These are phyloP conservation scores for Epinotia nisella DNA, from an alignment of 2,888 invertebrate genomes.

Conservation along the genomic window DNA sequence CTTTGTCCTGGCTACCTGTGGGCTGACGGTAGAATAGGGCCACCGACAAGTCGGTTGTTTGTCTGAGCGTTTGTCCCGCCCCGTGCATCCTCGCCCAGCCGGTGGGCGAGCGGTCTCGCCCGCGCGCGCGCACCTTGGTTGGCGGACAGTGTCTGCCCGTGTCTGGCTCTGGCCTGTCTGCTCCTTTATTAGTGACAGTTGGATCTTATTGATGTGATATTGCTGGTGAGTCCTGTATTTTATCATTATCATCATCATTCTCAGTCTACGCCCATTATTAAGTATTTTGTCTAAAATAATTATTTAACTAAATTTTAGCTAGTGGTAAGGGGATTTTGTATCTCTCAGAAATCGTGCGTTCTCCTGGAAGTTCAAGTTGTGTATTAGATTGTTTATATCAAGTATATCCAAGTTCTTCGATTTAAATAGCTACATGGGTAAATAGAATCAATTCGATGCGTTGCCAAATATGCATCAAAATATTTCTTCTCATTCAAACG, in stretches of 20 bases:
- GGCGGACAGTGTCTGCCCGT: slow-evolving; percentile 25
- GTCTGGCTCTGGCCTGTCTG: slow-evolving; percentile 14
- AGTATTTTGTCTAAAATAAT: too few species aligned
- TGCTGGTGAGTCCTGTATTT: slow-evolving; percentile 4
- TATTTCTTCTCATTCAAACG: background rate
- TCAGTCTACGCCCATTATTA: too few species aligned
- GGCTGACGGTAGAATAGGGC: too few species aligned
- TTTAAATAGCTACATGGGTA: background rate
- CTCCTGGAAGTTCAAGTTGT: background rate
- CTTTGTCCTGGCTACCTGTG: too few species aligned
- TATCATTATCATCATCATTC: background rate
- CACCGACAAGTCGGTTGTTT: too few species aligned
- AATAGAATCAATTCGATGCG: background rate
- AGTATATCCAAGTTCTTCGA: background rate
- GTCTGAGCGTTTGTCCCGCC: slow-evolving; percentile 22
- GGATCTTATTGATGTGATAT: slow-evolving; percentile 11
- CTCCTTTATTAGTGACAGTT: background rate
- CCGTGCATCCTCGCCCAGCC: background rate
- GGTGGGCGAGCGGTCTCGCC: slow-evolving; percentile 36
- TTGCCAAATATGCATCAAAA: background rate
- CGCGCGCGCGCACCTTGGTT: slow-evolving; percentile 29
- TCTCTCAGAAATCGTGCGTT: background rate
- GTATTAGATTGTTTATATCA: background rate
- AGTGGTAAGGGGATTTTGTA: background rate
- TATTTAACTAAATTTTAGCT: background rate